phyloP scores from a whole-genome alignment of 2,797 vertebrate species.

The Protonibea diacanthus region DNA sequence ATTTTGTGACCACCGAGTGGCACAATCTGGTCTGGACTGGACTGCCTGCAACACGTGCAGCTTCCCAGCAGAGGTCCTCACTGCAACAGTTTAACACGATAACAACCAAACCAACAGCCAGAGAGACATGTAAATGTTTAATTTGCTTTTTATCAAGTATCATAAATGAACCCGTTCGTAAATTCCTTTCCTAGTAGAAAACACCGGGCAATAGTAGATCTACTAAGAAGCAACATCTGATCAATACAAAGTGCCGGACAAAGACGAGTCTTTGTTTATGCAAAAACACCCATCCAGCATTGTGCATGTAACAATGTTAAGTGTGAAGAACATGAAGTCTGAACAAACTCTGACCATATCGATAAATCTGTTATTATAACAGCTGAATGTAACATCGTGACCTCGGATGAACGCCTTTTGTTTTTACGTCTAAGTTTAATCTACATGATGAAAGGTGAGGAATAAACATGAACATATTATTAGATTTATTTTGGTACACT shows the following conservation, averaged over 20 bases:
- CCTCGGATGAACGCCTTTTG: too few relatives aligned
- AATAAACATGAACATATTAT: not conserved
- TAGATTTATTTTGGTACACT: too few relatives aligned
- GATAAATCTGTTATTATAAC: not conserved
- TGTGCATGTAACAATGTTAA: not conserved
- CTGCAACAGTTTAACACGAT: not conserved
- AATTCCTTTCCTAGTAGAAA: not conserved
- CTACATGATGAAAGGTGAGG: too few relatives aligned
- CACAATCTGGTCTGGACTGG: conserved; percentile 19
- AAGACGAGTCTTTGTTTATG: not conserved
- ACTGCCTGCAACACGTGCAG: not conserved
- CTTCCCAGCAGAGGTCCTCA: conserved; percentile 56
- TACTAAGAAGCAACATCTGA: not conserved
- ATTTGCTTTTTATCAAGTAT: not conserved
- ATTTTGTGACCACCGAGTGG: conserved; percentile 55
- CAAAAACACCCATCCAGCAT: not conserved
- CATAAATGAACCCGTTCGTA: not conserved
- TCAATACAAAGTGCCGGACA: not conserved
- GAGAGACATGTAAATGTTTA: not conserved
- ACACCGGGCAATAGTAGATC: not conserved
- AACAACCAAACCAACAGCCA: conserved; percentile 6
- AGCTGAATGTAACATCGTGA: not conserved
- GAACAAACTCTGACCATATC: not conserved
- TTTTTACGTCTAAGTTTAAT: too few relatives aligned
- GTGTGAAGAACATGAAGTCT: not conserved